Evolutionary conservation across 1,140 invertebrate species (phyloP).

Genomic region (Dinoponera quadriceps): DNA sequence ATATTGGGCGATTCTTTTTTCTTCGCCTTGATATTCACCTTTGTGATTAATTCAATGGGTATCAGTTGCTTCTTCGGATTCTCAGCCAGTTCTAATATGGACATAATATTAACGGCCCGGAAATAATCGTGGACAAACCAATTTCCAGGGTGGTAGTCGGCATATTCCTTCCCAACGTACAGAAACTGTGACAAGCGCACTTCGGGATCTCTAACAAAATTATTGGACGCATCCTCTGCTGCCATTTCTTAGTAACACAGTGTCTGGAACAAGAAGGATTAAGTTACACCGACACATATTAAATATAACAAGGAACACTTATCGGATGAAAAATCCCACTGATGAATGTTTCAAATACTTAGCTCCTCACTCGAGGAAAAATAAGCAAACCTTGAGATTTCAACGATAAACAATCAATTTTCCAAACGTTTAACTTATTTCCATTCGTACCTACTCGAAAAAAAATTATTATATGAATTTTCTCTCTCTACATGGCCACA

Average conservation of each 20-base stretch:
- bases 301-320: background rate
- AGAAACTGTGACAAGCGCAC: slow-evolving; percentile 84
- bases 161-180: slow-evolving; percentile 86
- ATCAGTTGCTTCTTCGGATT: slow-evolving; percentile 79
- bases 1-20: slow-evolving; percentile 38
- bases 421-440: no score
- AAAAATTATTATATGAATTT: no score
- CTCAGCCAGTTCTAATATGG: slow-evolving; percentile 82
- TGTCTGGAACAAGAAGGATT: background rate
- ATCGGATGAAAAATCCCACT: background rate
- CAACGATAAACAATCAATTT: no score
- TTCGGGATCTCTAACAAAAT: slow-evolving; percentile 68
- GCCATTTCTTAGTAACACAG: slow-evolving; percentile 60
- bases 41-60: slow-evolving; percentile 84
- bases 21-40: slow-evolving; percentile 82
- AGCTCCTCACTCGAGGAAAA: no score
- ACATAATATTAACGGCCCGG: slow-evolving; percentile 81
- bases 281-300: background rate
- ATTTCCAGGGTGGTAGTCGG: slow-evolving; percentile 86
- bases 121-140: slow-evolving; percentile 86
- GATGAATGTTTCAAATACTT: no score
- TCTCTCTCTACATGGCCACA: no score
- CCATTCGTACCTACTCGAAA: no score
- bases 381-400: no score
- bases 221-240: slow-evolving; percentile 19